Percentiles rank a stretch among this genome's conserved stretches.
Conservation (phyloP, 2,797 vertebrate genomes). For the Carapus acus region DNA sequence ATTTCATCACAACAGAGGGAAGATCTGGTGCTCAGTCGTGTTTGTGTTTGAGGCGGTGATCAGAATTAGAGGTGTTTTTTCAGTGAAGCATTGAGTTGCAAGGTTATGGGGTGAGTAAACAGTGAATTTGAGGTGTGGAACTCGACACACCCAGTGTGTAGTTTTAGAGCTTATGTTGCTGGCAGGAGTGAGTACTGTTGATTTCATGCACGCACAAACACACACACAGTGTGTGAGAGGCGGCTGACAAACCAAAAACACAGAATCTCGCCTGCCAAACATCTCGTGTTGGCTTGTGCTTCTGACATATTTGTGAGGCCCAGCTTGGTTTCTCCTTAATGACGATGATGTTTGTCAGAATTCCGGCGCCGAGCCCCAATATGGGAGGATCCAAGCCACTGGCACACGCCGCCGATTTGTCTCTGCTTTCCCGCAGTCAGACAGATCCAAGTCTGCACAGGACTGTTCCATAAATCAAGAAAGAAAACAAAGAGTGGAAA, state of each 20-base stretch:
- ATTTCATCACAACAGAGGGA: too few relatives aligned
- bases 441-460: too few relatives aligned
- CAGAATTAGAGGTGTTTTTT: too few relatives aligned
- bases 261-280: conserved; percentile 31
- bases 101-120: too few relatives aligned
- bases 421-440: conserved; percentile 16
- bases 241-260: conserved; percentile 42
- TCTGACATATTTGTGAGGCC: conserved; percentile 37
- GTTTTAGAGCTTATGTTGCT: too few relatives aligned
- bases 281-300: conserved; percentile 45
- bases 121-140: too few relatives aligned
- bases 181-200: too few relatives aligned
- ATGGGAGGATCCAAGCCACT: conserved; percentile 27
- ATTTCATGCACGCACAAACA: conserved; percentile 5
- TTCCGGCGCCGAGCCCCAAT: conserved; percentile 22
- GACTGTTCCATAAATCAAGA: background rate
- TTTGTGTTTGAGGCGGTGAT: too few relatives aligned
- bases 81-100: too few relatives aligned
- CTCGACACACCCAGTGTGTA: too few relatives aligned
- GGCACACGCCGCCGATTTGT: conserved; percentile 21
- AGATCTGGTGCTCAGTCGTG: too few relatives aligned
- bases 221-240: conserved; percentile 17
- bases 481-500: conserved; percentile 18
- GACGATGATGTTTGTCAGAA: conserved; percentile 41
- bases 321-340: conserved; percentile 37